A percentile compares a stretch with the other conserved stretches of the same genome.
These are phyloP conservation scores for Cryptoprocta ferox DNA, from an alignment of 2,797 vertebrate species.

Conservation along the genomic window DNA sequence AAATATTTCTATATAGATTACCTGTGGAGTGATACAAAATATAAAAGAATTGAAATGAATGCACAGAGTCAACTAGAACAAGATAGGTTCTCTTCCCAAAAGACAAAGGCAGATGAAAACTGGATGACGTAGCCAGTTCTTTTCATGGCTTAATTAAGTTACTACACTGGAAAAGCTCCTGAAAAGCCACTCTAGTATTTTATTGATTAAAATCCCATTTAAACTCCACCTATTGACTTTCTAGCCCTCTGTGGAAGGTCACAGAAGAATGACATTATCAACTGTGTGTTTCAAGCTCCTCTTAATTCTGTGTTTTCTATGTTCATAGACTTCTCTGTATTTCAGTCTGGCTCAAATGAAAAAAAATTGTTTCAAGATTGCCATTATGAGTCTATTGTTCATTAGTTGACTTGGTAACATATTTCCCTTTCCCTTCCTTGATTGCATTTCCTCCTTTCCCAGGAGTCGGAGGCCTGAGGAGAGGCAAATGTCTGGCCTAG, in stretches of 20 bases:
- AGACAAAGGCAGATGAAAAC: slow-evolving; percentile 58
- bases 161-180: background rate
- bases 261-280: background rate
- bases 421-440: background rate
- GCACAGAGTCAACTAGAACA: background rate
- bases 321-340: slow-evolving; percentile 3
- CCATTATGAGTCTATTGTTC: background rate
- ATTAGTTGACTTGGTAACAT: background rate
- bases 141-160: slow-evolving; percentile 64
- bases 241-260: slow-evolving; percentile 28
- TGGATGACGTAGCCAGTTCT: background rate
- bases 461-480: background rate
- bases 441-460: slow-evolving; percentile 25
- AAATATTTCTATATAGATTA: slow-evolving; percentile 27
- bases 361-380: background rate
- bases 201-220: slow-evolving; percentile 70
- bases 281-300: background rate
- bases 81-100: slow-evolving; percentile 45
- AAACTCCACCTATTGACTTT: slow-evolving; percentile 67
- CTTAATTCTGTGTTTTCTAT: slow-evolving; percentile 21
- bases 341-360: background rate
- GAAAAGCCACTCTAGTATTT: slow-evolving; percentile 5
- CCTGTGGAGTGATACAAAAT: background rate
- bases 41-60: slow-evolving; percentile 9
- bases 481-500: background rate